A percentile compares a stretch with the other conserved stretches of the same genome.
These are phyloP conservation scores for Hedya salicella DNA, from an alignment of 2,888 invertebrate species.

Conservation along the genomic window DNA sequence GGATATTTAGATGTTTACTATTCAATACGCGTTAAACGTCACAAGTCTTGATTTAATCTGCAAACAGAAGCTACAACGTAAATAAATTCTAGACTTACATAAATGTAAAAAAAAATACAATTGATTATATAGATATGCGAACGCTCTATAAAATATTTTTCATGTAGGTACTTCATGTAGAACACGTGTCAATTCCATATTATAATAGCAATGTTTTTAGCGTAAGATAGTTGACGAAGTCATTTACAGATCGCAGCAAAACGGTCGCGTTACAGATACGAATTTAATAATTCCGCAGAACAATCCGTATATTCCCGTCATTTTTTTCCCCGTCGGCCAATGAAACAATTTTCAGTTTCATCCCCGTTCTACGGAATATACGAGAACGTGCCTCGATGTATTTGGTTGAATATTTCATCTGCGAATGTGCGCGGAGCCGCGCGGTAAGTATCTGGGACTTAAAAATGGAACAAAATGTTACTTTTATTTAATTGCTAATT, in stretches of 20 bases:
- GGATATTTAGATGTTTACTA: too few relatives aligned
- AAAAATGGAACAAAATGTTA: neutral
- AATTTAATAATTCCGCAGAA: constrained; percentile 29
- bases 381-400: constrained; percentile 58
- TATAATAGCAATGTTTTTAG: too few relatives aligned
- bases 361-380: constrained; percentile 59
- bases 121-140: too few relatives aligned
- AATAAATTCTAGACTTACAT: too few relatives aligned
- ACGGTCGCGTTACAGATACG: constrained; percentile 18
- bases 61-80: too few relatives aligned
- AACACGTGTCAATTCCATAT: too few relatives aligned
- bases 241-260: neutral
- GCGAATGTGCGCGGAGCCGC: constrained; percentile 57
- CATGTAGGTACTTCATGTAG: too few relatives aligned
- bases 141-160: too few relatives aligned
- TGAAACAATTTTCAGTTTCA: constrained; percentile 66
- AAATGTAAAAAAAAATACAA: too few relatives aligned
- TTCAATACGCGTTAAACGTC: too few relatives aligned
- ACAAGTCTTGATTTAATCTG: too few relatives aligned
- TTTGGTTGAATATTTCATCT: constrained; percentile 75
- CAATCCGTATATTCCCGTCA: constrained; percentile 23
- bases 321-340: constrained; percentile 50
- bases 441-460: constrained; percentile 55
- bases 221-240: neutral
- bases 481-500: too few relatives aligned